Conservation (phyloP, 2,797 vertebrate genomes). For the Heterohyrax brucei region DNA sequence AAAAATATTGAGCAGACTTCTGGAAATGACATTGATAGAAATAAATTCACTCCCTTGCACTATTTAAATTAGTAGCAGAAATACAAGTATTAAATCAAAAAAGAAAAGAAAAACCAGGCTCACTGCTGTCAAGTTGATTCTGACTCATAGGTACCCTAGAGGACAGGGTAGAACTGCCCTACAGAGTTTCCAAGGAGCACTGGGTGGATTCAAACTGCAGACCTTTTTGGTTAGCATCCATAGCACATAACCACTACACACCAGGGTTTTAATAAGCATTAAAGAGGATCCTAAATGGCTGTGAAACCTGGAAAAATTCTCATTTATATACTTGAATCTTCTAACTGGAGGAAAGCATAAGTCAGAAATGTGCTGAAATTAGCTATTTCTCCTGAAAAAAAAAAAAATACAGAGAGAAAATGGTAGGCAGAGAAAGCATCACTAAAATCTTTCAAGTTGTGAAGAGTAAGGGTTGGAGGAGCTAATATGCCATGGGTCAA, state of each 20-base stretch:
- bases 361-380: not conserved
- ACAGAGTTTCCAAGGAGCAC: too few species aligned
- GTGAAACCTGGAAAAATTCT: conserved; percentile 7
- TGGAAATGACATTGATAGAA: not conserved
- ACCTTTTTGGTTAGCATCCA: too few species aligned
- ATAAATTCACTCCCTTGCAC: not conserved
- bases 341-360: not conserved
- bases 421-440: not conserved
- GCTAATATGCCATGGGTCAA: not conserved
- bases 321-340: not conserved
- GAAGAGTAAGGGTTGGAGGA: not conserved
- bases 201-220: too few species aligned
- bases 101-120: too few species aligned
- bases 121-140: too few species aligned
- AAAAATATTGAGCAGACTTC: conserved; percentile 28
- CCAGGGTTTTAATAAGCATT: not conserved
- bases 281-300: not conserved
- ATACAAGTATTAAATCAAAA: not conserved
- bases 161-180: too few species aligned
- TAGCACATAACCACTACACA: too few species aligned
- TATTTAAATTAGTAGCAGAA: conserved; percentile 3
- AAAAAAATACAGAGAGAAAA: not conserved
- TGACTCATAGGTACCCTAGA: too few species aligned
- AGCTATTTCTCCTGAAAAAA: not conserved
- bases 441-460: not conserved